A percentile compares a stretch with the other conserved stretches of the same genome.
These are phyloP conservation scores for Petrocephalus zakoni DNA, from an alignment of 2,113 vertebrate genomes.

Conservation along the genomic window DNA sequence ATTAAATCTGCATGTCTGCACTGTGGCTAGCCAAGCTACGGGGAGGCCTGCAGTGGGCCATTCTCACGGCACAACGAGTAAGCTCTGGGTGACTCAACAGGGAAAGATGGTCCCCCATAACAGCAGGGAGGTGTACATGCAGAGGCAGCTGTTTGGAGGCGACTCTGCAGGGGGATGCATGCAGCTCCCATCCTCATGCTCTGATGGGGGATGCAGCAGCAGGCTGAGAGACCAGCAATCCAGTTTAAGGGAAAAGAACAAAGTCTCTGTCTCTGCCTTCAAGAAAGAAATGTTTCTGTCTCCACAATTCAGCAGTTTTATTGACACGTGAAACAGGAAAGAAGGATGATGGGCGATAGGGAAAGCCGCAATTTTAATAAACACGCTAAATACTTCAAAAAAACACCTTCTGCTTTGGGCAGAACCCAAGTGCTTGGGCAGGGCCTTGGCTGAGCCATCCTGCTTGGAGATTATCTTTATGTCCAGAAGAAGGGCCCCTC, in stretches of 20 bases:
- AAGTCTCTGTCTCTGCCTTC: not conserved
- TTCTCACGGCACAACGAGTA: not conserved
- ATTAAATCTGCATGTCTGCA: constrained; percentile 7
- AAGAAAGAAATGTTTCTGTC: not conserved
- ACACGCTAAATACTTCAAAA: not conserved
- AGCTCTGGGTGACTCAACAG: not conserved
- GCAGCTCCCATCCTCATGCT: not conserved
- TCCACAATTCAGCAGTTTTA: not conserved
- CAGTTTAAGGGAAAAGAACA: not conserved
- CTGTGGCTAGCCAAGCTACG: not conserved
- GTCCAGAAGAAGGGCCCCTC: not conserved
- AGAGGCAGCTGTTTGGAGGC: not conserved
- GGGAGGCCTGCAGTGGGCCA: not conserved
- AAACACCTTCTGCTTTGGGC: not conserved
- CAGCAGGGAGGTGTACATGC: not conserved
- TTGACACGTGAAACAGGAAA: not conserved
- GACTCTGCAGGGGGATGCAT: not conserved
- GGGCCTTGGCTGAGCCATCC: not conserved
- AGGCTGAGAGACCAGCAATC: not conserved
- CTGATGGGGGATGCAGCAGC: not conserved
- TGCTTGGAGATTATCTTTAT: not conserved
- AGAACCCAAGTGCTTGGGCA: not conserved
- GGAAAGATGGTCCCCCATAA: not conserved
- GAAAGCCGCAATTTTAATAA: not conserved
- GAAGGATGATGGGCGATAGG: no score